A percentile compares a stretch with the other conserved stretches of the same genome.
phyloP scores from a whole-genome alignment of 1,140 invertebrate genomes.

The Sweltsa coloradensis region DNA sequence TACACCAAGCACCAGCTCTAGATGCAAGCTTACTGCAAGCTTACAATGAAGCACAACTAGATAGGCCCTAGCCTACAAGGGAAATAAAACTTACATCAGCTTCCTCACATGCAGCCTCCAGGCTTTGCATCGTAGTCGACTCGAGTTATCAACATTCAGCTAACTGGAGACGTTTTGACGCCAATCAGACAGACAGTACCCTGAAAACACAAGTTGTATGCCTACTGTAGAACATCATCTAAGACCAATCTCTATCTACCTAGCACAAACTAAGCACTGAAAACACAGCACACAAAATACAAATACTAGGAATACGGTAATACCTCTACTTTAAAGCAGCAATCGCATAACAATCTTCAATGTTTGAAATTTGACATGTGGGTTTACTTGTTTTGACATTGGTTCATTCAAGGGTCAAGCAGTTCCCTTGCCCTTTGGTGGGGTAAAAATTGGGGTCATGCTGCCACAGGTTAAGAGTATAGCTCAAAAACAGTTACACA shows the following conservation, averaged over 20 bases:
- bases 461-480: no score
- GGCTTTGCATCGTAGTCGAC: conserved; percentile 42
- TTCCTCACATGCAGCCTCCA: conserved; percentile 46
- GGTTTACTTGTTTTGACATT: conserved; percentile 5
- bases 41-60: no score
- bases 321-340: neutral
- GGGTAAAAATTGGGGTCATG: no score
- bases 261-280: neutral
- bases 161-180: conserved; percentile 13
- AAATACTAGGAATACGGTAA: neutral
- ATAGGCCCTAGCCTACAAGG: no score
- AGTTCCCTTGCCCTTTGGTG: no score
- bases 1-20: no score
- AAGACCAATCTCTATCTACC: neutral
- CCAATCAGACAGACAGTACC: conserved; percentile 1
- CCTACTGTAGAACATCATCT: neutral
- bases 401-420: no score
- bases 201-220: neutral
- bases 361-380: conserved; percentile 8
- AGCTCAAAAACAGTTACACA: no score
- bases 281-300: neutral
- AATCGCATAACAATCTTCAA: neutral
- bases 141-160: conserved; percentile 30
- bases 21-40: no score
- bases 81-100: conserved; percentile 36